These are phyloP conservation scores for Lichenostomus cassidix DNA, from an alignment of 2,113 vertebrate species.

Conservation along the genomic window DNA sequence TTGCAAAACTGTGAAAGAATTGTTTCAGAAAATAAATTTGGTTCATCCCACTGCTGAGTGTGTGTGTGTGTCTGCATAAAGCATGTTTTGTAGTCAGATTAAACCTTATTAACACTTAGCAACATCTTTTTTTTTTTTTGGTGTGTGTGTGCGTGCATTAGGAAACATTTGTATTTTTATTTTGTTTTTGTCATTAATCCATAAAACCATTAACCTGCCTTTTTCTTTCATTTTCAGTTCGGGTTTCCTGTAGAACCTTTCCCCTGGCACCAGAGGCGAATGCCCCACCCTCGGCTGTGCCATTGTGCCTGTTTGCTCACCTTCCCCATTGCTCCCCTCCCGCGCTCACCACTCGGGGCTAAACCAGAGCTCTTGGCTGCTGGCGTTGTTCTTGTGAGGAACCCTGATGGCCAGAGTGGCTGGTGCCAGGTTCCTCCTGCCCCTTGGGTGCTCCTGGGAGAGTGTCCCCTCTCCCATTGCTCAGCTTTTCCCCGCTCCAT, in stretches of 20 bases:
- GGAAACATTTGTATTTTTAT: conserved; percentile 1
- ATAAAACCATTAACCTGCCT: conserved; percentile 85
- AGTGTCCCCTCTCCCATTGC: neutral
- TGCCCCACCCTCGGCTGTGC: conserved; percentile 50
- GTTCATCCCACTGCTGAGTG: conserved; percentile 41
- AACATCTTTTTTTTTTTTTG: neutral
- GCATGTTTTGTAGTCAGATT: conserved; percentile 45
- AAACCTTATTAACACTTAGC: conserved; percentile 44
- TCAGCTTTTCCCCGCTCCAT: neutral
- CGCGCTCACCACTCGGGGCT: conserved; percentile 6
- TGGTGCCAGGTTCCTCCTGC: neutral
- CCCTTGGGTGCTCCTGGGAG: neutral
- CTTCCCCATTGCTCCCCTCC: conserved; percentile 49
- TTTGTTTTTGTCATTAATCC: conserved; percentile 58
- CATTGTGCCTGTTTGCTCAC: conserved; percentile 43
- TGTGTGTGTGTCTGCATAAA: conserved; percentile 11
- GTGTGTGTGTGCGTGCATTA: neutral
- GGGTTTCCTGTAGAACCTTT: conserved; percentile 92
- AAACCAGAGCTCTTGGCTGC: conserved; percentile 31
- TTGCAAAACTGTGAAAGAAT: neutral
- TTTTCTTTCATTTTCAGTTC: conserved; percentile 95
- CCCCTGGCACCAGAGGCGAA: conserved; percentile 83
- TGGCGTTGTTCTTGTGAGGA: conserved; percentile 61
- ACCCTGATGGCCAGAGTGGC: conserved; percentile 27
- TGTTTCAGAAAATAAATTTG: conserved; percentile 17